Conservation (phyloP, 53 echinoderm and acorn worm species). For the Henricia sp. region DNA sequence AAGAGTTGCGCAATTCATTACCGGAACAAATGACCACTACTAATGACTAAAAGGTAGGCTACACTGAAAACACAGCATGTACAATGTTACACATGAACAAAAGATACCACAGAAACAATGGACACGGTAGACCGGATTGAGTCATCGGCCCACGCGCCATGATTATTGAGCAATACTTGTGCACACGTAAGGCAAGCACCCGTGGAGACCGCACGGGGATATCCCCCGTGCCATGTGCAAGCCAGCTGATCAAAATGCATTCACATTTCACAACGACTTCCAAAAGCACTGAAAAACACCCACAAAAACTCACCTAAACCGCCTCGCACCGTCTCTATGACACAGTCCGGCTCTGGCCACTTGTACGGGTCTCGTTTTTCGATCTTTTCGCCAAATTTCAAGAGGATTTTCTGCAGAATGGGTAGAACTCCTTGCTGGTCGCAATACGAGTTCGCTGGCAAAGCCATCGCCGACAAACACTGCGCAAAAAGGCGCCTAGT, state of each 20-base stretch:
- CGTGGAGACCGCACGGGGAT: too few species aligned
- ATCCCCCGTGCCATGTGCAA: too few species aligned
- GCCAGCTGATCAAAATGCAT: too few species aligned
- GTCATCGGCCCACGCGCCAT: slow-evolving; percentile 42
- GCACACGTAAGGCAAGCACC: too few species aligned
- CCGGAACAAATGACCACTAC: too few species aligned
- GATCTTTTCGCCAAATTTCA: slow-evolving; percentile 47
- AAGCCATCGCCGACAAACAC: slow-evolving; percentile 25
- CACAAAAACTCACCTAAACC: slow-evolving; percentile 24
- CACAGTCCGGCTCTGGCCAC: slow-evolving; percentile 28
- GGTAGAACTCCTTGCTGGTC: slow-evolving; percentile 25
- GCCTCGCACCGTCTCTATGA: slow-evolving; percentile 48
- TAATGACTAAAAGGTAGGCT: too few species aligned
- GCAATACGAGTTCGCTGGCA: slow-evolving; percentile 20
- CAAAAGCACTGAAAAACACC: not conserved
- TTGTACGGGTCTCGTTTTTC: slow-evolving; percentile 11
- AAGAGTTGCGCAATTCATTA: too few species aligned
- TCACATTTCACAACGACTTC: too few species aligned
- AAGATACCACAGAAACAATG: too few species aligned
- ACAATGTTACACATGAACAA: too few species aligned
- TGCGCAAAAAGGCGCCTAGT: not conserved
- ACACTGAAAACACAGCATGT: too few species aligned
- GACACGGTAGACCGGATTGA: slow-evolving; percentile 23
- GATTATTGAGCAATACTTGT: slow-evolving; percentile 50
- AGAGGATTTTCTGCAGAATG: slow-evolving; percentile 54